Evolutionary conservation across 2,888 invertebrate species (phyloP).

Genomic region (Noctua pronuba): DNA sequence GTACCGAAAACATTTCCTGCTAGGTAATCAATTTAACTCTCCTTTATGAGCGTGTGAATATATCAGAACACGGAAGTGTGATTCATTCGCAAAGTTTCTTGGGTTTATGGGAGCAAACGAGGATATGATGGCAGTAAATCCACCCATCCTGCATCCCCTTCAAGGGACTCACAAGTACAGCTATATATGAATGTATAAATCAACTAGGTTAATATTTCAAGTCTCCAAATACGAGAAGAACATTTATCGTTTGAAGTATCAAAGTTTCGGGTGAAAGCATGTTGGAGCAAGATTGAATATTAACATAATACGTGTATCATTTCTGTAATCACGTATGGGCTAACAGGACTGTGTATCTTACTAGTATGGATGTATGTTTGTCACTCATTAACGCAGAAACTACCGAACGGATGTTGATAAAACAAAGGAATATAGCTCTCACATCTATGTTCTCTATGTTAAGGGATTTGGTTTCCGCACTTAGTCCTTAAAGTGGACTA

Average conservation of each 20-base stretch:
- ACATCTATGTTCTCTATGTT: too few species aligned
- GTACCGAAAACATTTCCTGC: too few species aligned
- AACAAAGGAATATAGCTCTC: too few species aligned
- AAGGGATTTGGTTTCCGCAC: too few species aligned
- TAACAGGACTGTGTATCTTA: neutral
- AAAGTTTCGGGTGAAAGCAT: conserved; percentile 13
- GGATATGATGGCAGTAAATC: conserved; percentile 4
- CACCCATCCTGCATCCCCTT: neutral
- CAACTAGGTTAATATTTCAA: conserved; percentile 18
- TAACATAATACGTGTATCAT: neutral
- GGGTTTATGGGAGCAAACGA: conserved; percentile 5
- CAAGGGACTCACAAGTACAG: neutral
- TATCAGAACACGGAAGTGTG: conserved; percentile 5
- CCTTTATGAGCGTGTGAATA: neutral
- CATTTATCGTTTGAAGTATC: conserved; percentile 12
- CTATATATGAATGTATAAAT: neutral
- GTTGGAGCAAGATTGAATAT: conserved; percentile 11
- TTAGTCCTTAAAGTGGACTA: too few species aligned
- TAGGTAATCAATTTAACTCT: neutral
- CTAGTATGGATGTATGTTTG: neutral
- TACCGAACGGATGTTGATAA: neutral
- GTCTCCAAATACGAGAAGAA: neutral
- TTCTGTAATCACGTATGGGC: neutral
- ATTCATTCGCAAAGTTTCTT: neutral
- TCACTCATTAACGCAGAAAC: neutral